Percentiles rank a stretch among this genome's conserved stretches.
Evolutionary conservation across 2,113 vertebrate species (phyloP).

Genomic region (Aleadryas rufinucha): DNA sequence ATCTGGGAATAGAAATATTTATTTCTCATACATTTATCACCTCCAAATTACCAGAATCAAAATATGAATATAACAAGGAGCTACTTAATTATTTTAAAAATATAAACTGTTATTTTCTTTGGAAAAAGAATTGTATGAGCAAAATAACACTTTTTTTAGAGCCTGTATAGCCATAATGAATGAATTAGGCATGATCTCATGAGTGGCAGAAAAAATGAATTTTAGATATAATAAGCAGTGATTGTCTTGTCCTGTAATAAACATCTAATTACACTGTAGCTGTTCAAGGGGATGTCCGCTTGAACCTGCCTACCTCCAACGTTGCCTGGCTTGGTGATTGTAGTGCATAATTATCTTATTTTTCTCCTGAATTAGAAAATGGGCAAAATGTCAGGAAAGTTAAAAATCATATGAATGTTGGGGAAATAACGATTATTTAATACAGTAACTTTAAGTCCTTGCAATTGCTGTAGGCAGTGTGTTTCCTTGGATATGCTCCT

Average conservation of each 20-base stretch:
- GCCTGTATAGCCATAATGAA: background rate
- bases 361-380: background rate
- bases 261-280: background rate
- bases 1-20: background rate
- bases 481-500: background rate
- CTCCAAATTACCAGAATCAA: background rate
- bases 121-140: background rate
- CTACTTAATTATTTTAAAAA: background rate
- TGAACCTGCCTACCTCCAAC: background rate
- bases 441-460: background rate
- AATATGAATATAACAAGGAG: background rate
- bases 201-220: background rate
- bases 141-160: background rate
- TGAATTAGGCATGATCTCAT: background rate
- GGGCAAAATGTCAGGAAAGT: background rate
- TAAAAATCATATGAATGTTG: background rate
- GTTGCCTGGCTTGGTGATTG: background rate
- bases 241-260: background rate
- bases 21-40: background rate
- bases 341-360: background rate
- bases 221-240: background rate
- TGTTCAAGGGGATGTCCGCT: background rate
- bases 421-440: background rate
- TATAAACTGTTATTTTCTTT: background rate
- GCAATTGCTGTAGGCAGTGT: background rate